These are phyloP conservation scores for Psococerastis gibbosa DNA, from an alignment of 2,888 invertebrate species.

Conservation along the genomic window DNA sequence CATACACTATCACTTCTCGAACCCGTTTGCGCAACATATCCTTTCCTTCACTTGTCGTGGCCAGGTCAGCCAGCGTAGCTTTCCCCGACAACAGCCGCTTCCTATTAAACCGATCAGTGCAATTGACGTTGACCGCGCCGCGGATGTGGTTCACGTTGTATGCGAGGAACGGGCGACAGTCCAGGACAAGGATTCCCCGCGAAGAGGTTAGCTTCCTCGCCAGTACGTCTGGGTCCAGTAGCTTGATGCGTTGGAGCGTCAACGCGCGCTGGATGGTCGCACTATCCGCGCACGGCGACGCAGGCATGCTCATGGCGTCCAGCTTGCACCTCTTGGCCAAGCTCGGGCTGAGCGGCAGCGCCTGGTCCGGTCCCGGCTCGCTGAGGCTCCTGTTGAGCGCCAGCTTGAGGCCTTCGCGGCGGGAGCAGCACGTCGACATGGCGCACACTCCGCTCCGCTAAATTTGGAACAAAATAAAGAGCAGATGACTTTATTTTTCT, in stretches of 20 bases:
- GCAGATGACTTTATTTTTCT: no score
- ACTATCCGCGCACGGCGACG: constrained; percentile 35
- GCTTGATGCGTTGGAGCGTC: constrained; percentile 31
- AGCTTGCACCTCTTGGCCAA: constrained; percentile 32
- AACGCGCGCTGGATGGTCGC: constrained; percentile 31
- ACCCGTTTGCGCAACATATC: constrained; percentile 34
- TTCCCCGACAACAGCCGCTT: constrained; percentile 44
- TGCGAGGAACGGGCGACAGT: constrained; percentile 48
- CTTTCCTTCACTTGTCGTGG: constrained; percentile 41
- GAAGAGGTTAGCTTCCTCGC: constrained; percentile 26
- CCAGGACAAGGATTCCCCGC: constrained; percentile 32
- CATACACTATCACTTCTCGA: constrained; percentile 47
- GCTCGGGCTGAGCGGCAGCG: constrained; percentile 18
- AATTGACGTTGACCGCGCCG: constrained; percentile 50
- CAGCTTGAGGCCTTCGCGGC: constrained; percentile 33
- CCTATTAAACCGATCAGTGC: constrained; percentile 47
- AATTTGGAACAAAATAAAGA: constrained; percentile 8
- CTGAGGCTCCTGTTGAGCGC: constrained; percentile 35
- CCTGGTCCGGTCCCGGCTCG: constrained; percentile 30
- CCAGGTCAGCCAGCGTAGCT: constrained; percentile 42
- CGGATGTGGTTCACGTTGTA: constrained; percentile 48
- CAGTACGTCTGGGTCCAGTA: constrained; percentile 31
- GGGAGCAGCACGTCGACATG: constrained; percentile 8
- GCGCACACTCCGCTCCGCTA: constrained; percentile 8
- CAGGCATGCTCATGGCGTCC: constrained; percentile 29